Conservation (phyloP, 2,888 invertebrate species). For the Stenichneumon culpator region DNA sequence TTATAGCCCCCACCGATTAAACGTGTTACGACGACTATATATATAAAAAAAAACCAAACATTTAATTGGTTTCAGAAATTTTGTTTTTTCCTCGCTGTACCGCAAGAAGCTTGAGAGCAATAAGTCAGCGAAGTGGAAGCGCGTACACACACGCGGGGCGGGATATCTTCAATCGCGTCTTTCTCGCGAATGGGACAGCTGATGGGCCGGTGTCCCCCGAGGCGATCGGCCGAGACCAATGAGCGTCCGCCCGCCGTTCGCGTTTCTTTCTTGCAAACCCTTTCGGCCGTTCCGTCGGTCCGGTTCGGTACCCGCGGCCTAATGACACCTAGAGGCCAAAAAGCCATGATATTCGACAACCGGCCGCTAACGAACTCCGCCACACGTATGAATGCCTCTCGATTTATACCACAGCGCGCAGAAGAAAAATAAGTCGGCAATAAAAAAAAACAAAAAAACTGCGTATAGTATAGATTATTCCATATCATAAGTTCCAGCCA, state of each 20-base stretch:
- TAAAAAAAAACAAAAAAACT: slow-evolving; percentile 16
- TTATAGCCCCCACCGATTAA: too few species aligned
- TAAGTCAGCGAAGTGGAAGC: slow-evolving; percentile 8
- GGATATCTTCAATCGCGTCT: slow-evolving; percentile 69
- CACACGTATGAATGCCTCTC: slow-evolving; percentile 54
- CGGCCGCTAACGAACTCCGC: slow-evolving; percentile 79
- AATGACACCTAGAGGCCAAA: slow-evolving; percentile 84
- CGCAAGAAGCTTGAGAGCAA: slow-evolving; percentile 5
- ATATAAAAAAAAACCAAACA: not conserved
- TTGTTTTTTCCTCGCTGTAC: not conserved
- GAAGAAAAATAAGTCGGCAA: not conserved
- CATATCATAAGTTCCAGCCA: slow-evolving; percentile 34
- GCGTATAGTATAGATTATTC: slow-evolving; percentile 11
- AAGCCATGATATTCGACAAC: slow-evolving; percentile 83
- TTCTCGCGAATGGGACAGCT: slow-evolving; percentile 82
- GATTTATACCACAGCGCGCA: not conserved
- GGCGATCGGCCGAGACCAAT: slow-evolving; percentile 83
- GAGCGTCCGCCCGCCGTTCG: slow-evolving; percentile 75
- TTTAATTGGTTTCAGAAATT: not conserved
- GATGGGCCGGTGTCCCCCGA: slow-evolving; percentile 81
- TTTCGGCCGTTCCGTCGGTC: slow-evolving; percentile 65
- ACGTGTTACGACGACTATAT: too few species aligned
- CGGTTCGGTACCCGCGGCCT: slow-evolving; percentile 78
- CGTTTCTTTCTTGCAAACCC: slow-evolving; percentile 41
- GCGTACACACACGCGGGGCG: slow-evolving; percentile 59